Conservation (phyloP, 2,113 vertebrate genomes). For the Clarias gariepinus region DNA sequence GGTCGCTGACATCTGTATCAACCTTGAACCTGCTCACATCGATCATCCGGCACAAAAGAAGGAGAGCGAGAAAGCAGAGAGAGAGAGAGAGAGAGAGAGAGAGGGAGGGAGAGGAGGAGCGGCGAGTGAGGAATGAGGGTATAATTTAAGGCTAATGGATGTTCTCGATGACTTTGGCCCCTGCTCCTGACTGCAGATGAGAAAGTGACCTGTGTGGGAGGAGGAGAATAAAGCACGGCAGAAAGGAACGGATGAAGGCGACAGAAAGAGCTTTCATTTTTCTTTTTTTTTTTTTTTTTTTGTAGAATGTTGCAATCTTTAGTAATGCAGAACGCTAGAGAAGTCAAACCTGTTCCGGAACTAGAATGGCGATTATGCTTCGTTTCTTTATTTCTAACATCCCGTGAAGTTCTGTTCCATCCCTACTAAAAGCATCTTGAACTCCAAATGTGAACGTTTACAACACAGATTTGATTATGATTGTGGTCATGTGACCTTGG, state of each 20-base stretch:
- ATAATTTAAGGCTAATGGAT: conserved; percentile 53
- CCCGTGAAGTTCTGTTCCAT: too few species aligned
- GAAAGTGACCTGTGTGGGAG: conserved; percentile 21
- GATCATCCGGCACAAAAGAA: conserved; percentile 28
- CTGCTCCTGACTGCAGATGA: conserved; percentile 37
- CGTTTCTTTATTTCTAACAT: background rate
- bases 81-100: background rate
- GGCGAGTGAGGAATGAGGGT: conserved; percentile 31
- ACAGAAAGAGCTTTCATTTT: background rate
- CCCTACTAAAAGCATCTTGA: too few species aligned
- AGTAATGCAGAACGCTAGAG: background rate
- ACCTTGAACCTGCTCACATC: conserved; percentile 49
- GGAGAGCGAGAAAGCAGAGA: background rate
- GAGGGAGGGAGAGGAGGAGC: background rate
- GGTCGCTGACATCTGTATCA: conserved; percentile 47
- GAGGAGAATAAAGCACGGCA: background rate
- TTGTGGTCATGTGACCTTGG: background rate
- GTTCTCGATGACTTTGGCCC: conserved; percentile 51
- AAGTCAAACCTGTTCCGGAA: background rate
- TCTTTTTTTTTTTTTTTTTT: background rate
- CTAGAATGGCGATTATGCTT: too few species aligned
- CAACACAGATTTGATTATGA: background rate
- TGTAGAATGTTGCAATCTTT: background rate
- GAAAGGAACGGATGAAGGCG: background rate
- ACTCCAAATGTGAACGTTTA: background rate